A percentile compares a stretch with the other conserved stretches of the same genome.
phyloP scores from a whole-genome alignment of 30 jellyfish, hydroid and myxozoan species.

The Clytia hemisphaerica region DNA sequence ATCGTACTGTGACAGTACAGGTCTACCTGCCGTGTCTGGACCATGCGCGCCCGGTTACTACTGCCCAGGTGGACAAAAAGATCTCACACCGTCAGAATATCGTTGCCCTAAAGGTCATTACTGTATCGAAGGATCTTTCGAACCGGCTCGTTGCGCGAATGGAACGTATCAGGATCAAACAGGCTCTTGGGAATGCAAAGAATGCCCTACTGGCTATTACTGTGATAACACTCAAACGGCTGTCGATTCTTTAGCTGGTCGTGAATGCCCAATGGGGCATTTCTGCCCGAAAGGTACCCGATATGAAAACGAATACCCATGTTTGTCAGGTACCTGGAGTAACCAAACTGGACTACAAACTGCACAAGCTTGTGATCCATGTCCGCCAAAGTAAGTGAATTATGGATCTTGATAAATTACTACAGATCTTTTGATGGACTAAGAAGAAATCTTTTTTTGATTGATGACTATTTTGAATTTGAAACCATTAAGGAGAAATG shows the following conservation, averaged over 20 bases:
- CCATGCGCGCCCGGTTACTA: conserved; percentile 64
- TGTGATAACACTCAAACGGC: conserved; percentile 81
- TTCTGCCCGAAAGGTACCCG: conserved; percentile 81
- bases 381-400: conserved; percentile 79
- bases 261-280: conserved; percentile 71
- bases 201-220: conserved; percentile 69
- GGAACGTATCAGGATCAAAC: conserved; percentile 81
- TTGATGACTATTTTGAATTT: too few relatives aligned
- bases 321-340: conserved; percentile 86
- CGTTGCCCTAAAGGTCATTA: conserved; percentile 85
- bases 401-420: too few relatives aligned
- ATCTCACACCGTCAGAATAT: conserved; percentile 41
- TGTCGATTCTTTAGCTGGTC: conserved; percentile 60
- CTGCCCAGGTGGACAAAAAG: conserved; percentile 84
- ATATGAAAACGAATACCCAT: conserved; percentile 64
- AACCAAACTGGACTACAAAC: conserved; percentile 58
- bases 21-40: conserved; percentile 50
- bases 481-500: too few relatives aligned
- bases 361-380: conserved; percentile 65
- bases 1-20: conserved; percentile 61
- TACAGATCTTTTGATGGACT: too few relatives aligned
- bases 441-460: too few relatives aligned
- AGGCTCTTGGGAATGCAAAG: conserved; percentile 51
- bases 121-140: conserved; percentile 56
- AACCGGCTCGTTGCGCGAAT: conserved; percentile 79